Conservation (phyloP, 2,888 invertebrate species). For the Leuctra nigra region DNA sequence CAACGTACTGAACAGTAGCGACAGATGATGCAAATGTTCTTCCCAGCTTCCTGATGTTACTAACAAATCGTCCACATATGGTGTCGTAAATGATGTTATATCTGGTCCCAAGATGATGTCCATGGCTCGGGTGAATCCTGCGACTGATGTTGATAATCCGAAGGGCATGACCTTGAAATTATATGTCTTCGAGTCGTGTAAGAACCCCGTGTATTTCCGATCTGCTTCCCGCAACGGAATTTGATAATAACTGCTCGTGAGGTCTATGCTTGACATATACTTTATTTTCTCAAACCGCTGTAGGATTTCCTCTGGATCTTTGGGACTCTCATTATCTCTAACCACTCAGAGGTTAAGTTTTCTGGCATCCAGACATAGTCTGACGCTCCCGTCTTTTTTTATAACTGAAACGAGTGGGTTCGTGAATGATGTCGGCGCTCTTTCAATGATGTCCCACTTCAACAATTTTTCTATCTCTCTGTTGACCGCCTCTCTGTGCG, state of each 20-base stretch:
- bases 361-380: slow-evolving; percentile 17
- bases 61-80: slow-evolving; percentile 7
- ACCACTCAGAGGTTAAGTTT: slow-evolving; percentile 1
- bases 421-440: background rate
- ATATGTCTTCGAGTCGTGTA: slow-evolving; percentile 14
- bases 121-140: slow-evolving; percentile 4
- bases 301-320: background rate
- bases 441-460: slow-evolving; percentile 11
- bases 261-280: slow-evolving; percentile 7
- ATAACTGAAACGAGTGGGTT: slow-evolving; percentile 13
- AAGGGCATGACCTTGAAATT: slow-evolving; percentile 19
- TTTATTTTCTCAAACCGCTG: background rate
- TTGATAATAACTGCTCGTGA: slow-evolving; percentile 20
- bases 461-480: background rate
- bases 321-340: slow-evolving; percentile 13
- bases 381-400: slow-evolving; percentile 16
- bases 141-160: slow-evolving; percentile 15
- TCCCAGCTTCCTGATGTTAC: background rate
- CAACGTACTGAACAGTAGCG: background rate
- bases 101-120: slow-evolving; percentile 2
- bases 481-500: background rate
- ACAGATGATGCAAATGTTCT: slow-evolving; percentile 2
- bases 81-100: background rate
- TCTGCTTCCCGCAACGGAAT: background rate
- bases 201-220: slow-evolving; percentile 17